These are phyloP conservation scores for Macrostomum lignano DNA, from an alignment of 1,140 invertebrate species.

Conservation along the genomic window DNA sequence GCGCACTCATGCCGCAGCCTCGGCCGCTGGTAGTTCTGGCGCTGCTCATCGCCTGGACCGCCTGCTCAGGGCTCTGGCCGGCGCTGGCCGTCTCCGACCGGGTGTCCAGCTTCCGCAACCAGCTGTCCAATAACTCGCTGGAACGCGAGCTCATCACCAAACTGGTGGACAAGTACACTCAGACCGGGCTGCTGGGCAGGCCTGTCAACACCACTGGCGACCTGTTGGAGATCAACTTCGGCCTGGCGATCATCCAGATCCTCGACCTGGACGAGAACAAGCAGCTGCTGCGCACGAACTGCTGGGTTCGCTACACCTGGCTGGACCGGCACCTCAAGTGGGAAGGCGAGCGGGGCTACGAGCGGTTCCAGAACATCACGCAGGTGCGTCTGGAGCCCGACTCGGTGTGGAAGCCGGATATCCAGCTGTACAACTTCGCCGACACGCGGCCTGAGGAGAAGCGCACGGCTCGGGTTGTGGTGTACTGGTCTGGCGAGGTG, in stretches of 20 bases:
- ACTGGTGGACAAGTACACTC: constrained; percentile 3
- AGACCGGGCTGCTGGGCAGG: constrained; percentile 4
- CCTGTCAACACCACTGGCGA: constrained; percentile 5
- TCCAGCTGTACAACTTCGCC: constrained; percentile 91
- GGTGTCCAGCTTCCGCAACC: too few species aligned
- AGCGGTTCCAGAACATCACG: too few species aligned
- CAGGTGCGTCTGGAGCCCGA: constrained; percentile 49
- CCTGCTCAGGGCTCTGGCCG: too few species aligned
- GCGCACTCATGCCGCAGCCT: too few species aligned
- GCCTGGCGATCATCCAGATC: constrained; percentile 9
- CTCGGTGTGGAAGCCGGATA: constrained; percentile 98
- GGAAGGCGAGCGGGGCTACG: too few species aligned
- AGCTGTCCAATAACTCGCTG: too few species aligned
- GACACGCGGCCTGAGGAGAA: constrained; percentile 92
- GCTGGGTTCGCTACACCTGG: constrained; percentile 61
- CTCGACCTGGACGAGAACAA: constrained; percentile 34
- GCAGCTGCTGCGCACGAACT: constrained; percentile 52
- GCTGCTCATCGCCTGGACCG: too few species aligned
- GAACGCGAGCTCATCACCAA: constrained; percentile 6
- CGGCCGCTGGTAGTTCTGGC: too few species aligned
- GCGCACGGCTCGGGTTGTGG: constrained; percentile 47
- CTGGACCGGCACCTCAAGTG: too few species aligned
- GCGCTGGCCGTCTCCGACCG: too few species aligned
- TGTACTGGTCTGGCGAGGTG: constrained; percentile 32
- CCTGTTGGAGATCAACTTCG: constrained; percentile 7